phyloP scores from a whole-genome alignment of 64 coral and sea anemone genomes.

The Montipora cactus region DNA sequence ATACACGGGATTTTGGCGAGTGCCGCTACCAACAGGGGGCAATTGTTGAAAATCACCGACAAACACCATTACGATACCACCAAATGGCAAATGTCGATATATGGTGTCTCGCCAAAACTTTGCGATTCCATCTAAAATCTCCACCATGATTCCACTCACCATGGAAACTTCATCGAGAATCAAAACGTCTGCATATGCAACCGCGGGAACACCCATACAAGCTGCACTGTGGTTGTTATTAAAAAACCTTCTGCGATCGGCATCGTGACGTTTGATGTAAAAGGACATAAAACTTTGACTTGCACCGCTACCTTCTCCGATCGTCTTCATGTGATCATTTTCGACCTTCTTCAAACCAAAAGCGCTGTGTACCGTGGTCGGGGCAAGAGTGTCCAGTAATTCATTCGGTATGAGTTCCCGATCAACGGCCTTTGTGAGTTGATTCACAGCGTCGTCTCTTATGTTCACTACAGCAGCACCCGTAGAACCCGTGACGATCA shows the following conservation, averaged over 20 bases:
- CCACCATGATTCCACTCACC: neutral
- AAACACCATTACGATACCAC: neutral
- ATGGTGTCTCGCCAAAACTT: neutral
- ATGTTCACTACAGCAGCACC: neutral
- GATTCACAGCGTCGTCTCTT: neutral
- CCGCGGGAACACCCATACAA: neutral
- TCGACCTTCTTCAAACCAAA: neutral
- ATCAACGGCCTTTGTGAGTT: neutral
- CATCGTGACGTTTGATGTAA: neutral
- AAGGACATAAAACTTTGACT: neutral
- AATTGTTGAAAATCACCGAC: conserved; percentile 23
- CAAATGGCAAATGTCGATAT: neutral
- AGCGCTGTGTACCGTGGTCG: neutral
- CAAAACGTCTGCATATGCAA: neutral
- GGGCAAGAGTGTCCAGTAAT: neutral
- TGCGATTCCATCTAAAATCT: neutral
- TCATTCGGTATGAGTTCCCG: neutral
- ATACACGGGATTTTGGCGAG: neutral
- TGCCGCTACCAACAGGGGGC: neutral
- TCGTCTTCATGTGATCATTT: neutral
- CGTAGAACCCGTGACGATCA: neutral
- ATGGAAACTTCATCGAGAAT: neutral
- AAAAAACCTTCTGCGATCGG: neutral
- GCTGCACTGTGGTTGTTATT: neutral
- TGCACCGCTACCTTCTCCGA: neutral